Evolutionary conservation across 2,888 invertebrate species (phyloP), one percentile per base, ranked within the genome.

Genomic region (Lamellibrachia columna): DNA sequence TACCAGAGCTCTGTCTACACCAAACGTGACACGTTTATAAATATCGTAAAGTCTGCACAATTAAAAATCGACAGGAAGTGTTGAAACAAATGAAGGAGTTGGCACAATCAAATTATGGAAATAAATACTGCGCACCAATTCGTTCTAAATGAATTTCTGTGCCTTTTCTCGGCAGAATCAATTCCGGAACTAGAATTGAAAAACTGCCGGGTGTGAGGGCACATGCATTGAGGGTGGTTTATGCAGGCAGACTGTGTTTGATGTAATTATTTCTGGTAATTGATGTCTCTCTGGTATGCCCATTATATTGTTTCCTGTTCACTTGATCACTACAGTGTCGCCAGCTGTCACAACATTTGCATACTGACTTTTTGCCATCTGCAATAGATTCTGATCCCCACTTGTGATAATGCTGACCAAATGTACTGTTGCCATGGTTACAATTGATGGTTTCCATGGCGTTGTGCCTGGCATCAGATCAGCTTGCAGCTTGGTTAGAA

Each of bases 301-400:
- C 22, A 75, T 75, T 75, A 75, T 22, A 75, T 75, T 75, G 75
- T 75, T 75, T 75, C 75, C 75, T 75, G 75, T 75, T 75, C 75
- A 75, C 75, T 75, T 75, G 75, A 75, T 75, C 75, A 75, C 75
- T 22, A 4, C 4, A 22, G 75, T 75, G 75, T 75, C 75, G 75
- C 75, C 75, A 75, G 75, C 75, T 75, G 75, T 75, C 75, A 75
- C 75, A 75, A 75, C 75, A 75, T 75, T 75, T n/a, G 2, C 75
- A 3, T 6, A 15, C 75, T 22, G 75, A 75, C 75, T 75, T 75
- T 75, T 75, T 75, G 75, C 75, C 75, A 75, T 75, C 75, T 75
- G 75, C 75, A 22, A 75, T 75, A 75, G 75, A 75, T 75, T 75
- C 22, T 75, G 75, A 75, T 75, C 75, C 22, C 75, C 75, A 75